A percentile compares a stretch with the other conserved stretches of the same genome.
Conservation (phyloP, 2,113 vertebrate species). For the Sterna hirundo region DNA sequence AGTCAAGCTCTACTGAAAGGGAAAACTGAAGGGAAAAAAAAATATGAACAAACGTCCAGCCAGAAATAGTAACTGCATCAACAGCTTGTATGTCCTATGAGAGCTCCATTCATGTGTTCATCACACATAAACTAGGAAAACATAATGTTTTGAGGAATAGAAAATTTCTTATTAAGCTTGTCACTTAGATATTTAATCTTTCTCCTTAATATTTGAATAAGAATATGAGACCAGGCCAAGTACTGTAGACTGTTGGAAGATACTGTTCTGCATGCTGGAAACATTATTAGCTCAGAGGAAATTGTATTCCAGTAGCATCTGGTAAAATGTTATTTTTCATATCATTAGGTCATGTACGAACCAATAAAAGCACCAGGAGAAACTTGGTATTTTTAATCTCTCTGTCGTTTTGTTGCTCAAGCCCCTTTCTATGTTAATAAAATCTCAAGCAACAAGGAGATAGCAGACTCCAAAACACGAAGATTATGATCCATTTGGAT, state of each 20-base stretch:
- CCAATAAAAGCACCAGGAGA: neutral
- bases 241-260: neutral
- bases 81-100: neutral
- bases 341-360: neutral
- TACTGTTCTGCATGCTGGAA: neutral
- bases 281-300: neutral
- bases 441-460: neutral
- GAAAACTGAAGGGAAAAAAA: neutral
- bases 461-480: neutral
- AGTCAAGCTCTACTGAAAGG: neutral
- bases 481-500: neutral
- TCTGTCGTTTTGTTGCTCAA: neutral
- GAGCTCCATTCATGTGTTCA: neutral
- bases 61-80: neutral
- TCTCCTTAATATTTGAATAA: neutral
- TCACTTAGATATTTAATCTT: neutral
- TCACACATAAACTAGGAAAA: neutral
- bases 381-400: neutral
- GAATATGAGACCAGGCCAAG: neutral
- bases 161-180: neutral
- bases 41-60: neutral
- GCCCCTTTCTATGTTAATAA: neutral
- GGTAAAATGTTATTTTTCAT: neutral
- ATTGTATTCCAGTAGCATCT: neutral
- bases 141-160: neutral